Evolutionary conservation across 2,113 vertebrate species (phyloP).

Genomic region (Leucopsar rothschildi): DNA sequence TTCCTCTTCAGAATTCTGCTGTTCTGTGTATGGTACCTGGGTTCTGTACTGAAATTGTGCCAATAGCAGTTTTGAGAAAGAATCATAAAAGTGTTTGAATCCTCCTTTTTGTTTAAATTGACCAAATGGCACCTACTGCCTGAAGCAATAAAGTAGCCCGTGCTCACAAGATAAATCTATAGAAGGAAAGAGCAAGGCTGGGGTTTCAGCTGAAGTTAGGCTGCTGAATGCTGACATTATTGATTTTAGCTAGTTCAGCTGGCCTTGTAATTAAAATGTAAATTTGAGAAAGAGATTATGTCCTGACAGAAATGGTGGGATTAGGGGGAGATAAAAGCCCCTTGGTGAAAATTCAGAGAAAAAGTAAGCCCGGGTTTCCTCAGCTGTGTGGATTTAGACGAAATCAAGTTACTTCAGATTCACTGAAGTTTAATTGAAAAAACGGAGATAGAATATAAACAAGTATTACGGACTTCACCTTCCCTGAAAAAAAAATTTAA

Average conservation of each 20-base stretch:
- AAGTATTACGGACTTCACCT: neutral
- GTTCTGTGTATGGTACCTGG: neutral
- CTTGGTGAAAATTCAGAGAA: slow-evolving; percentile 80
- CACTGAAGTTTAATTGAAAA: slow-evolving; percentile 66
- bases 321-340: slow-evolving; percentile 90
- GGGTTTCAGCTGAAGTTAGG: slow-evolving; percentile 71
- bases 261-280: slow-evolving; percentile 99
- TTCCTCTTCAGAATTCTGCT: neutral
- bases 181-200: slow-evolving; percentile 82
- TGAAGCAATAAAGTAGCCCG: slow-evolving; percentile 75
- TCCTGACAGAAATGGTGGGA: slow-evolving; percentile 95
- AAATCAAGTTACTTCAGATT: slow-evolving; percentile 58
- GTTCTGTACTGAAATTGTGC: neutral
- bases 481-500: neutral
- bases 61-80: neutral
- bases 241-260: slow-evolving; percentile 94
- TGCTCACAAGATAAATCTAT: slow-evolving; percentile 85
- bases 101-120: slow-evolving; percentile 77
- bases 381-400: slow-evolving; percentile 68
- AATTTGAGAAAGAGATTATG: slow-evolving; percentile 98
- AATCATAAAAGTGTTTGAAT: slow-evolving; percentile 45
- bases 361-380: slow-evolving; percentile 63
- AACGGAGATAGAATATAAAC: slow-evolving; percentile 33
- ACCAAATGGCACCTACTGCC: slow-evolving; percentile 82
- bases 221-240: slow-evolving; percentile 84